Evolutionary conservation across 2,888 invertebrate genomes (phyloP).

Genomic region (Sepiola atlantica): DNA sequence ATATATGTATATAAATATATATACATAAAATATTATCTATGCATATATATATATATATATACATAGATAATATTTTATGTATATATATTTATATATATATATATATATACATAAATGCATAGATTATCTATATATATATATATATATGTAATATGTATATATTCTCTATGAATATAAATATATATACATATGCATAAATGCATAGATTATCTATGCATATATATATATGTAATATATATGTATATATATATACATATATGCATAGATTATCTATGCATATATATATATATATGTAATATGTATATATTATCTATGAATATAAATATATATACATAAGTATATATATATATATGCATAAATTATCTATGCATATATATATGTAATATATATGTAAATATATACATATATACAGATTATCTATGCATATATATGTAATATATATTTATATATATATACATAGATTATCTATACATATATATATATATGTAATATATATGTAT

Average conservation of each 20-base stretch:
- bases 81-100: neutral
- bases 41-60: neutral
- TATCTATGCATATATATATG: neutral
- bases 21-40: neutral
- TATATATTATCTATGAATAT: neutral
- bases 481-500: too few species aligned
- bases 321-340: neutral
- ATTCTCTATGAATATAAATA: neutral
- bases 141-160: neutral
- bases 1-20: neutral
- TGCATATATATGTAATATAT: too few species aligned
- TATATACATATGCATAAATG: neutral
- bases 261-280: too few species aligned
- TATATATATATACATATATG: neutral
- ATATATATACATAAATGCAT: neutral
- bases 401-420: constrained; percentile 22
- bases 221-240: too few species aligned
- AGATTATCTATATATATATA: neutral
- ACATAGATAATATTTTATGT: too few species aligned
- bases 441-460: too few species aligned
- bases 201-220: neutral
- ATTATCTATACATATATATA: too few species aligned
- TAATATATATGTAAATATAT: neutral
- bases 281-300: too few species aligned
- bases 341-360: neutral